phyloP scores from a whole-genome alignment of 2,797 vertebrate species.

The Margarornis squamiger region DNA sequence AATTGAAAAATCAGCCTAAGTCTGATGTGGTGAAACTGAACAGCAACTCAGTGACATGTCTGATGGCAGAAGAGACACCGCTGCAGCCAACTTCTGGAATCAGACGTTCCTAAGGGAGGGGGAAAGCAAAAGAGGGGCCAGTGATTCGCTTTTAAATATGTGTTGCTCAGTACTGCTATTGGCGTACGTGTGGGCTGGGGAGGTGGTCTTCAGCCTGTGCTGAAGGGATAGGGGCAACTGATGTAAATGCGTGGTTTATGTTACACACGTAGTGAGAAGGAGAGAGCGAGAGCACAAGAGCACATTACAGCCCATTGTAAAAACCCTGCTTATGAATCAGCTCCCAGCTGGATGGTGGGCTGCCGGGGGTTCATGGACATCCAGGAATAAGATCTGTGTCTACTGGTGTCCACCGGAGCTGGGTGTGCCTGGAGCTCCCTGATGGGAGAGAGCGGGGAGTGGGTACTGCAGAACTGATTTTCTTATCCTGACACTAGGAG shows the following conservation, averaged over 20 bases:
- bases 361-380: not conserved
- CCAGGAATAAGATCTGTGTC: not conserved
- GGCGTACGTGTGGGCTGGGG: slow-evolving; percentile 9
- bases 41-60: slow-evolving; percentile 71
- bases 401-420: not conserved
- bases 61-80: slow-evolving; percentile 64
- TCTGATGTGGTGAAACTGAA: slow-evolving; percentile 70
- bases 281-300: not conserved
- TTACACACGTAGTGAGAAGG: slow-evolving; percentile 30
- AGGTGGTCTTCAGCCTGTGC: slow-evolving; percentile 20
- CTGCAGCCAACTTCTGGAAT: slow-evolving; percentile 68
- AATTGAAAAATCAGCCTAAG: slow-evolving; percentile 62
- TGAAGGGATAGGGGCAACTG: not conserved
- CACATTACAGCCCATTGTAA: slow-evolving; percentile 22
- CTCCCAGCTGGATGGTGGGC: slow-evolving; percentile 8
- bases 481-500: slow-evolving; percentile 32
- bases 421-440: slow-evolving; percentile 47
- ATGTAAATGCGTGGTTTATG: slow-evolving; percentile 50
- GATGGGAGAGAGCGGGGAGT: slow-evolving; percentile 7
- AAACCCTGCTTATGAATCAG: slow-evolving; percentile 23
- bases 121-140: slow-evolving; percentile 27
- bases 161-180: slow-evolving; percentile 54
- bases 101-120: slow-evolving; percentile 59
- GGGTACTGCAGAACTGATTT: slow-evolving; percentile 67
- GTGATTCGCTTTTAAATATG: slow-evolving; percentile 56